Evolutionary conservation across 1,140 invertebrate species (phyloP), one percentile per base, ranked within the genome.

Genomic region (Saccostrea glomerata): DNA sequence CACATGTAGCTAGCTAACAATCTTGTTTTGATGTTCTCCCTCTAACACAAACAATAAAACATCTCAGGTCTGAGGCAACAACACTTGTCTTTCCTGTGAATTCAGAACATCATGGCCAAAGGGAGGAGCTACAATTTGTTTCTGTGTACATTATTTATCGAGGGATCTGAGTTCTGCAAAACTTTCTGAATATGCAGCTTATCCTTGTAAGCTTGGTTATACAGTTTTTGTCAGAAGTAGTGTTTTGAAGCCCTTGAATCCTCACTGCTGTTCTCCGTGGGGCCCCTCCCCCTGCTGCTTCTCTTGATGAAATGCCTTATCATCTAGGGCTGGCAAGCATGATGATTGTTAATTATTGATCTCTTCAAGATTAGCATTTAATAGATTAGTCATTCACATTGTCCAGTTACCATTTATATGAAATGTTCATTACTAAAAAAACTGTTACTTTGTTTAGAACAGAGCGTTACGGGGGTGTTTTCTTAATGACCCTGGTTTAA

Each of bases 301-400:
- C 0, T 36, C 25, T n/a, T 7, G 20, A 66, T 66, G 20, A 66
- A 66, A 66, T 66, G 60, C 23, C 20, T 77, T 30, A 77, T 77
- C 70, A 73, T 73, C 70, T 15, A 25, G 70, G 25, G 70, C 25
- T 36, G 70, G 70, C 9, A 77, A 40, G 70, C 70, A 77, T 77
- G 70, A 77, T 77, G 13, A 77, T 77, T 77, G 30, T 77, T 77
- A 77, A 77, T 77, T 77, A 77, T 77, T 77, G 70, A 77, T 77
- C 70, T 77, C 25, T 77, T 12, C 9, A 36, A 25, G 11, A 77
- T 30, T 77, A 77, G 15, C 12, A 25, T 36, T 77, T 11, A 30
- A 30, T 77, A 30, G 15, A 77, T 77, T 77, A 77, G 30, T 77
- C 70, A 77, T 30, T 77, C 23, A 30, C 15, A 6, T 30, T 17